Evolutionary conservation across 2,113 vertebrate species (phyloP).

Genomic region (Rynchops niger): DNA sequence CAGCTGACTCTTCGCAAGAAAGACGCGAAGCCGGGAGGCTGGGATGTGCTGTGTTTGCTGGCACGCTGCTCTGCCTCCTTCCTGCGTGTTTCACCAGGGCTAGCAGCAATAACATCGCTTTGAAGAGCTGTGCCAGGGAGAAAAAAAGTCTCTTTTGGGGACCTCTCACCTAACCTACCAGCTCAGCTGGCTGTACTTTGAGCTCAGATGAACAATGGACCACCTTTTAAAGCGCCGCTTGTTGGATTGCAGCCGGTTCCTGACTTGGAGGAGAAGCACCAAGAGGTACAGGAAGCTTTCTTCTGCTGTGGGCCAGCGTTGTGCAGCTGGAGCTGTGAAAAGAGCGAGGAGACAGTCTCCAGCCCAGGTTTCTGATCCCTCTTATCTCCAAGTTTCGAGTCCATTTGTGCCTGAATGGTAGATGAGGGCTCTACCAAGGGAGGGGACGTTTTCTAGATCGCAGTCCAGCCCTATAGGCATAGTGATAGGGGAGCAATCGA

Average conservation of each 20-base stretch:
- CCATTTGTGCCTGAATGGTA: not conserved
- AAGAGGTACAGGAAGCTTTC: not conserved
- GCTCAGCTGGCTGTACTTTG: not conserved
- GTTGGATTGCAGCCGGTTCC: not conserved
- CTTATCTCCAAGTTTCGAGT: not conserved
- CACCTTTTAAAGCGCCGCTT: not conserved
- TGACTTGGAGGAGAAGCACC: not conserved
- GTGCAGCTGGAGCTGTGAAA: not conserved
- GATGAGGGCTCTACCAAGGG: not conserved
- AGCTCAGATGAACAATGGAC: not conserved
- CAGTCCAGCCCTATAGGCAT: not conserved
- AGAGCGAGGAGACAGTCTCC: not conserved
- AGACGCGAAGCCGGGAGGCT: accelerated
- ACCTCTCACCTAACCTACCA: not conserved
- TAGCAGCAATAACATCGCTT: not conserved
- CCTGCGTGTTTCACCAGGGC: accelerated
- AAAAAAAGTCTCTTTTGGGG: not conserved
- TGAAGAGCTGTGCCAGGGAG: not conserved
- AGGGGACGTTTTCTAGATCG: not conserved
- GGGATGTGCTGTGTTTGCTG: not conserved
- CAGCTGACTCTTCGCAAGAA: not conserved
- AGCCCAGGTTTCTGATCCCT: not conserved
- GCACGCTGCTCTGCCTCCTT: not conserved
- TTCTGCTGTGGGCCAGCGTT: not conserved
- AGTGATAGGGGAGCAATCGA: accelerated